Evolutionary conservation across 1,140 invertebrate genomes (phyloP).

Genomic region (Pemphigus obesinymphae): DNA sequence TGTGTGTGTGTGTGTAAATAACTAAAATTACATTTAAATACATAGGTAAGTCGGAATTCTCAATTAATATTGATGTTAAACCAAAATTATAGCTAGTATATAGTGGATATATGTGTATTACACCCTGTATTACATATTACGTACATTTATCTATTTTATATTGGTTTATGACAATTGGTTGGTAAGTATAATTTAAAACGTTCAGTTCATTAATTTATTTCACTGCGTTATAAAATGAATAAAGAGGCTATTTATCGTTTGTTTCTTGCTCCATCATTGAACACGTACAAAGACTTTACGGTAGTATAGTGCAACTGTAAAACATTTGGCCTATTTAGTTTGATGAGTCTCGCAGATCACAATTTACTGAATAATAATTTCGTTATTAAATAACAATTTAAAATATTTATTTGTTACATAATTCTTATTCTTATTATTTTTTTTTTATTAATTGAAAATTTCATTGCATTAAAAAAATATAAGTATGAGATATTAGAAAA

Average conservation of each 20-base stretch:
- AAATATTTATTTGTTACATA: neutral
- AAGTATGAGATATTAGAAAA: too few species aligned
- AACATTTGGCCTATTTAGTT: conserved; percentile 1
- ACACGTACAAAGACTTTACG: neutral
- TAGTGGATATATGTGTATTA: too few species aligned
- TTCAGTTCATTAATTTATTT: neutral
- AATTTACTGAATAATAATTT: neutral
- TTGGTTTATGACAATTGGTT: conserved; percentile 1
- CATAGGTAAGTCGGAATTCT: too few species aligned
- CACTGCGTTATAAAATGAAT: conserved; percentile 7
- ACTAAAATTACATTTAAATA: too few species aligned
- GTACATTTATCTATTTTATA: neutral
- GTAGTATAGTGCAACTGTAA: conserved; percentile 16
- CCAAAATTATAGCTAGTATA: too few species aligned
- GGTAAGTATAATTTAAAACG: neutral
- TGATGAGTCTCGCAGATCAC: neutral
- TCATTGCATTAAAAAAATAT: too few species aligned
- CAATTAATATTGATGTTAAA: neutral
- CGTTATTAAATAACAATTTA: neutral
- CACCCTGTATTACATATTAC: neutral
- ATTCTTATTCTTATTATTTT: too few species aligned
- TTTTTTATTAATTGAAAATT: too few species aligned
- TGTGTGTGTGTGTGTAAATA: too few species aligned
- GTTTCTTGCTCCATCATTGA: conserved; percentile 23
- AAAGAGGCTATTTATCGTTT: conserved; percentile 25